Evolutionary conservation across 2,888 invertebrate species (phyloP).

Genomic region (Galerucella calmariensis): DNA sequence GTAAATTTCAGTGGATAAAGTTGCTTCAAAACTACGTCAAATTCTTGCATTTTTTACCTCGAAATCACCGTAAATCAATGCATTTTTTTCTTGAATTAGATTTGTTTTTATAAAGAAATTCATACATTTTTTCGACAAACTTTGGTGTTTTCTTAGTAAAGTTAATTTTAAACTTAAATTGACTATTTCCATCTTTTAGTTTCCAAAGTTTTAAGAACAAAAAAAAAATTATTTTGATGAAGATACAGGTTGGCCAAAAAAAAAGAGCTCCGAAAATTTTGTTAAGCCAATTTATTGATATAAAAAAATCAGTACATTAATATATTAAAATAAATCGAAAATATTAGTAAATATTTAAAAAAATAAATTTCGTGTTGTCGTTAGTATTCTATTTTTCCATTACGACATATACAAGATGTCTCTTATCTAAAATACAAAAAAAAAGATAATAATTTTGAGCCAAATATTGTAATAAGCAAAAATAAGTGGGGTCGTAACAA

Average conservation of each 20-base stretch:
- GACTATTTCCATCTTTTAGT: too few species aligned
- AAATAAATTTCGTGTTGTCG: slow-evolving; percentile 3
- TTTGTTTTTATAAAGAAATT: too few species aligned
- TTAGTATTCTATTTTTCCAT: slow-evolving; percentile 2
- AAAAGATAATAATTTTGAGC: slow-evolving; percentile 17
- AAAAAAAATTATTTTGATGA: background rate
- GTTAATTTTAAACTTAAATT: too few species aligned
- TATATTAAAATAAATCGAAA: background rate
- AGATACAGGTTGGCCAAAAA: slow-evolving; percentile 30
- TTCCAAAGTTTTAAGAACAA: too few species aligned
- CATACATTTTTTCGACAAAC: too few species aligned
- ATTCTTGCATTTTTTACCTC: too few species aligned
- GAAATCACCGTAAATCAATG: too few species aligned
- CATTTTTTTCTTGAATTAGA: too few species aligned
- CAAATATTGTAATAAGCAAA: slow-evolving; percentile 1
- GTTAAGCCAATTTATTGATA: slow-evolving; percentile 26
- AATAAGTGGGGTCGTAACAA: background rate
- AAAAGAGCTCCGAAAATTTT: slow-evolving; percentile 22
- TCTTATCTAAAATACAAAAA: slow-evolving; percentile 35
- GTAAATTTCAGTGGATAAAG: too few species aligned
- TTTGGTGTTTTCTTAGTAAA: too few species aligned
- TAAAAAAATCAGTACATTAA: slow-evolving; percentile 21
- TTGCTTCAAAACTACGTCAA: too few species aligned
- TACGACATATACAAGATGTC: slow-evolving; percentile 32
- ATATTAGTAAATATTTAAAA: slow-evolving; percentile 10